Base-by-base conservation (phyloP, 2,888 invertebrate species). In the Caenorhabditis wallacei region DNA sequence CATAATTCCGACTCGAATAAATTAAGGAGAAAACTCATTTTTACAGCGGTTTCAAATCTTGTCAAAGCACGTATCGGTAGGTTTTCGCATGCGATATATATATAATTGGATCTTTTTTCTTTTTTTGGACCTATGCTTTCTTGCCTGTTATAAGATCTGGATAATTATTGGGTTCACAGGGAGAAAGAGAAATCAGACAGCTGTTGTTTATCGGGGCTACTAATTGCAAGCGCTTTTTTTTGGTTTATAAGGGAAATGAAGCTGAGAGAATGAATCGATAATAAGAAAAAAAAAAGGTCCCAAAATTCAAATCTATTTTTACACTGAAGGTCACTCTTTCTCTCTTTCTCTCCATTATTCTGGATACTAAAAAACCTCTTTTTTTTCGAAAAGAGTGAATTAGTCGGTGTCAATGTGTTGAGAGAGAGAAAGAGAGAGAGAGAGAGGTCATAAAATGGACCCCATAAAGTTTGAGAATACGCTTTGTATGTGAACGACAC, bases 61-160 rank as follows among this genome's bases (percentile, higher is more conserved):
- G 74, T 80, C 18, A 68, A 61, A 37, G 80, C 74, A 3, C 70
- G 80, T 26, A 51, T 80, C 10, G 74, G 80, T 80, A 63, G 57
- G 72, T 72, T 59, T 54, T 56, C 40, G 63, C 63, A 63, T 63
- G 63, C n/a, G 4, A 13, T 5, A 7, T 5, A 3, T 18, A 11
- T 37, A 24, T 69, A 56, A 69, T 56, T 69, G 56, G 30, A 24
- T 26, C 18, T 13, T 35, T 16, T 35, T 1, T n/a, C 22, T 46
- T 70, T 24, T 46, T 70, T 26, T 18, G 24, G 35, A 10, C 20
- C 18, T 40, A 35, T 13, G 16, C 5, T 10, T 20, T 37, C 35
- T 35, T 48, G 57, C n/a, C 26, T 48, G 54, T 54, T 26, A 13
- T 54, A 18, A 20, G 48, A 48, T 26, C 24, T 18, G 30, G 40